These are phyloP conservation scores for Cichlasoma orientale DNA, from an alignment of 2,797 vertebrate species.

Conservation along the genomic window DNA sequence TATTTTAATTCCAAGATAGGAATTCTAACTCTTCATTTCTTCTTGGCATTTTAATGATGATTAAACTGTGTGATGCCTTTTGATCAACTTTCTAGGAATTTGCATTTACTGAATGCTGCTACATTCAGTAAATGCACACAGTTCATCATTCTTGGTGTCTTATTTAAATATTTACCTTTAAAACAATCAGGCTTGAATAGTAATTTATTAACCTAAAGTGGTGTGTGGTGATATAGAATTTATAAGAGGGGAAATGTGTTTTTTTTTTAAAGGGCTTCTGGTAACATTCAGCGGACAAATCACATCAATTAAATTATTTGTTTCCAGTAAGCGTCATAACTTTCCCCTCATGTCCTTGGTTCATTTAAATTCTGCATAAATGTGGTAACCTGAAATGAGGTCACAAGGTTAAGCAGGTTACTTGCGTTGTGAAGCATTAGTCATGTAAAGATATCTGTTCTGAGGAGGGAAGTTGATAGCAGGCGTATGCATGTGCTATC, in stretches of 20 bases:
- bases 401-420: background rate
- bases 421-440: background rate
- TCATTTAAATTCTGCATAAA: conserved; percentile 1
- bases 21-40: background rate
- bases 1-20: background rate
- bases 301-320: background rate
- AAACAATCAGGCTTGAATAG: conserved; percentile 30
- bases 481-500: background rate
- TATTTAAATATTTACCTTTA: conserved; percentile 1
- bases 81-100: background rate
- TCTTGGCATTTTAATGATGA: accelerated
- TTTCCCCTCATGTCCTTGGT: conserved; percentile 1
- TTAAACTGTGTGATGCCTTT: background rate
- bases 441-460: background rate
- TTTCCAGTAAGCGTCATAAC: background rate
- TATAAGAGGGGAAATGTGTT: background rate
- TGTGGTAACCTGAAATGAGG: background rate
- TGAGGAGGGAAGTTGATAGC: background rate
- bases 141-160: background rate
- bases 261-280: background rate
- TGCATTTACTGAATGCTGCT: background rate
- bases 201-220: conserved; percentile 9
- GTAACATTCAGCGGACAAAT: background rate
- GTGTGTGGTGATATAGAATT: background rate
- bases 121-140: background rate